A percentile compares a stretch with the other conserved stretches of the same genome.
Evolutionary conservation across 1,140 invertebrate genomes (phyloP).

Genomic region (Colletes gigas): DNA sequence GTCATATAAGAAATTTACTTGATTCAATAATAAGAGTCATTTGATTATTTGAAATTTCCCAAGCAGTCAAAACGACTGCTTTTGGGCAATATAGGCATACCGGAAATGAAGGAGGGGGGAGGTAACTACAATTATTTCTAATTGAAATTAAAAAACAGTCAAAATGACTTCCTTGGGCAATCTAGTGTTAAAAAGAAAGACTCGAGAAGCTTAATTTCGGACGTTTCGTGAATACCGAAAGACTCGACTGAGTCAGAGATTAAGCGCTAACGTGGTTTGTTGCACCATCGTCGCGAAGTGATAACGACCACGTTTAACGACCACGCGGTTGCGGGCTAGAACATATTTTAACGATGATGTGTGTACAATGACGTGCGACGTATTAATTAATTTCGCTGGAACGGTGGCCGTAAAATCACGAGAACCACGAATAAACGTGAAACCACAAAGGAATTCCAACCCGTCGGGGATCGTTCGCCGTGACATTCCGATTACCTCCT

Average conservation of each 20-base stretch:
- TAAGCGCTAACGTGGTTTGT: neutral
- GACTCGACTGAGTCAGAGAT: neutral
- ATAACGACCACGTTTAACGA: conserved; percentile 14
- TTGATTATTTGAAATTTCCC: too few relatives aligned
- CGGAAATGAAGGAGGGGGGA: too few relatives aligned
- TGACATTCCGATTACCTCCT: neutral
- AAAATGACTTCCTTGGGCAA: too few relatives aligned
- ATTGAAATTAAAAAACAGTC: too few relatives aligned
- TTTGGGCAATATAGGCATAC: too few relatives aligned
- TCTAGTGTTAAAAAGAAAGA: too few relatives aligned
- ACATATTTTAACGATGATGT: neutral
- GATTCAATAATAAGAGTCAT: too few relatives aligned
- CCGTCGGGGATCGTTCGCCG: neutral
- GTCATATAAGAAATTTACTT: too few relatives aligned
- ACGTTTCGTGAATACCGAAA: too few relatives aligned
- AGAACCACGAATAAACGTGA: neutral
- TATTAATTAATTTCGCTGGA: conserved; percentile 4
- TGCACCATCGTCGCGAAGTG: neutral
- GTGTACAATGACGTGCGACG: neutral
- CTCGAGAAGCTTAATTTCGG: too few relatives aligned
- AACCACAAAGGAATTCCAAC: neutral
- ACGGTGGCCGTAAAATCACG: neutral
- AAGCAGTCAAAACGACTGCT: too few relatives aligned
- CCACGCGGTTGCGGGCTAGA: neutral
- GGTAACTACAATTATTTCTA: too few relatives aligned